Evolutionary conservation across 1,140 invertebrate genomes (phyloP).

Genomic region (Radopholus similis): DNA sequence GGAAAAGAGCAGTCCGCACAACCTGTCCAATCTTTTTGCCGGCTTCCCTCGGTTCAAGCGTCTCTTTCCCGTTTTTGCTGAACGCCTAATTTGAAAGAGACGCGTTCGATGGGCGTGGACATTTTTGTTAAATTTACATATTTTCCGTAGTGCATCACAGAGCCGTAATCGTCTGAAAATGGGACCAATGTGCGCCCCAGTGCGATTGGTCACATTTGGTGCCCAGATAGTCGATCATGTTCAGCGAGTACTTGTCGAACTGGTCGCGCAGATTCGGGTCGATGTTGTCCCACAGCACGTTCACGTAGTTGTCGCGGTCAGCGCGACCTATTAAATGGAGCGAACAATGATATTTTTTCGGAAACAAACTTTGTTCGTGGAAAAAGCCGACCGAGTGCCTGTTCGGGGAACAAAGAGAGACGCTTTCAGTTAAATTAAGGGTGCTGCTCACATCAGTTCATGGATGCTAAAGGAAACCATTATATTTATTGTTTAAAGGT

Average conservation of each 20-base stretch:
- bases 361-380: conserved; percentile 60
- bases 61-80: conserved; percentile 59
- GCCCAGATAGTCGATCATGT: conserved; percentile 56
- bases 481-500: conserved; percentile 23
- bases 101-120: not conserved
- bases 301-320: conserved; percentile 61
- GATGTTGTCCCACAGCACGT: conserved; percentile 61
- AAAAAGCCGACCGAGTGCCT: conserved; percentile 63
- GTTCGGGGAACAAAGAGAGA: conserved; percentile 60
- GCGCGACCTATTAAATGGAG: conserved; percentile 67
- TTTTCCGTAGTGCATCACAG: conserved; percentile 16
- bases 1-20: not conserved
- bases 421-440: conserved; percentile 5
- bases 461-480: conserved; percentile 20
- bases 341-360: conserved; percentile 39
- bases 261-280: conserved; percentile 50
- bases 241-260: conserved; percentile 55
- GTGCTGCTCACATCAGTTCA: conserved; percentile 17
- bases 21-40: conserved; percentile 62
- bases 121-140: not conserved
- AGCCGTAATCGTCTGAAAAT: conserved; percentile 19
- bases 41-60: conserved; percentile 60
- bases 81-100: conserved; percentile 52
- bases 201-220: conserved; percentile 56
- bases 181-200: not conserved